Evolutionary conservation across 2,888 invertebrate genomes (phyloP).

Genomic region (Physocephala rufipes): DNA sequence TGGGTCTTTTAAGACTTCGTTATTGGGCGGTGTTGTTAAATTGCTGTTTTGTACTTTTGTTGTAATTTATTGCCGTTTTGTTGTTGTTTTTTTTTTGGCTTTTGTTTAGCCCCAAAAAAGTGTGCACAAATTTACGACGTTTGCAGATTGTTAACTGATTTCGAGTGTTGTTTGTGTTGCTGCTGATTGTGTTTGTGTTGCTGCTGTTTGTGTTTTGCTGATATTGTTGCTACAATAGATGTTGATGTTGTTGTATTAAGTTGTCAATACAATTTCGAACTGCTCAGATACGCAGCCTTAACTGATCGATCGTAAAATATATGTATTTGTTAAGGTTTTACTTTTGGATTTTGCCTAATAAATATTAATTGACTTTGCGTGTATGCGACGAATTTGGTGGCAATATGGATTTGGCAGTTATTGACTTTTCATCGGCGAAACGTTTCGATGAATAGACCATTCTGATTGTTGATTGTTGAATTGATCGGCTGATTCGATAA

Average conservation of each 20-base stretch:
- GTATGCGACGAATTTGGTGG: slow-evolving; percentile 20
- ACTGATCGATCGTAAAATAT: slow-evolving; percentile 11
- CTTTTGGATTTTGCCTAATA: neutral
- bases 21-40: slow-evolving; percentile 4
- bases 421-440: neutral
- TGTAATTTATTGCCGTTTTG: neutral
- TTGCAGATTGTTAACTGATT: too few species aligned
- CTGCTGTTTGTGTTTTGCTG: slow-evolving; percentile 9
- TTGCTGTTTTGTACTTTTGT: neutral
- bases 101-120: neutral
- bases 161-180: too few species aligned
- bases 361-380: slow-evolving; percentile 26
- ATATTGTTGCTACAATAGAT: neutral
- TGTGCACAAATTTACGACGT: too few species aligned
- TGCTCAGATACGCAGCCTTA: slow-evolving; percentile 23
- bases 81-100: slow-evolving; percentile 4
- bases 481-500: too few species aligned
- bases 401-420: neutral
- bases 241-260: slow-evolving; percentile 16
- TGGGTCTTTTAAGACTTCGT: neutral
- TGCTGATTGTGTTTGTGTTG: too few species aligned
- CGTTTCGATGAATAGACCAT: slow-evolving; percentile 14
- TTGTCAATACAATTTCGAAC: slow-evolving; percentile 24
- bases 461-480: slow-evolving; percentile 6
- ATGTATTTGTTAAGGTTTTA: neutral